These are phyloP conservation scores for Neodiprion virginianus DNA, from an alignment of 1,140 invertebrate species.

Conservation along the genomic window DNA sequence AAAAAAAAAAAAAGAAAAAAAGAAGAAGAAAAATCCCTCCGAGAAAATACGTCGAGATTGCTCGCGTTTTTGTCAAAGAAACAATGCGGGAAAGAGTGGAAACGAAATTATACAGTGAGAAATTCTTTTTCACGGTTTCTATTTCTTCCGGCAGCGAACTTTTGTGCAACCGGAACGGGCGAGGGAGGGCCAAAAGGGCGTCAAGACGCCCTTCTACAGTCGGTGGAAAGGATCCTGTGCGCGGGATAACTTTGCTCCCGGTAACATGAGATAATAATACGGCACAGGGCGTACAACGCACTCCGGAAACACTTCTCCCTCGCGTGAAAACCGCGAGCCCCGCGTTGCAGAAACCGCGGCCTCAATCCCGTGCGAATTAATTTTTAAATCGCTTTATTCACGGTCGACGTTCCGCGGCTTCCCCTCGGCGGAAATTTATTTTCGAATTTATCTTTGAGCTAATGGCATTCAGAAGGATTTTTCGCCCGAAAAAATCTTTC, in stretches of 20 bases:
- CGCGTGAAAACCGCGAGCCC: background rate
- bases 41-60: background rate
- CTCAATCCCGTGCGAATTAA: conserved; percentile 11
- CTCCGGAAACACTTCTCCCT: background rate
- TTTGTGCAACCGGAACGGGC: too few species aligned
- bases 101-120: too few species aligned
- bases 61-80: too few species aligned
- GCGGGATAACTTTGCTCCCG: too few species aligned
- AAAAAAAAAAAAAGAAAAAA: background rate
- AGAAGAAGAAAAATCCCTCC: background rate
- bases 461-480: conserved; percentile 12
- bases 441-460: background rate
- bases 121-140: too few species aligned
- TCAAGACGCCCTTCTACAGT: too few species aligned
- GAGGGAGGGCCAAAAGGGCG: too few species aligned
- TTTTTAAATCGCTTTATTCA: conserved; percentile 14
- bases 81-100: too few species aligned
- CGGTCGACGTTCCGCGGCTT: background rate
- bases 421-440: conserved; percentile 4
- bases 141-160: too few species aligned
- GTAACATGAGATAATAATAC: background rate
- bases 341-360: too few species aligned
- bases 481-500: background rate
- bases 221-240: too few species aligned
- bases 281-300: background rate